These are phyloP conservation scores for Calliphora vicina DNA, from an alignment of 1,140 invertebrate species.

Conservation along the genomic window DNA sequence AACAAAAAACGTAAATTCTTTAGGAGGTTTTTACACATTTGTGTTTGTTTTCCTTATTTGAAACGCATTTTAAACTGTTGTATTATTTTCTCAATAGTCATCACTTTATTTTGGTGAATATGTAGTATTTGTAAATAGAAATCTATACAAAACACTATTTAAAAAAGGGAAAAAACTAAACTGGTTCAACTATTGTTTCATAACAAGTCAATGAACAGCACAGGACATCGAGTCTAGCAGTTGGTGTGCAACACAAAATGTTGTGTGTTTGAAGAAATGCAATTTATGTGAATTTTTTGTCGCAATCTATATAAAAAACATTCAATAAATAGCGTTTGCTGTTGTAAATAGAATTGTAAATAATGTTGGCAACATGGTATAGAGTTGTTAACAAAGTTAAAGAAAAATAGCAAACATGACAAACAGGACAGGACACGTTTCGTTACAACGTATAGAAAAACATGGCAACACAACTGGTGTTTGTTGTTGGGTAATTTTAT, in stretches of 20 bases:
- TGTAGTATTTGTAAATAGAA: background rate
- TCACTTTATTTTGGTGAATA: background rate
- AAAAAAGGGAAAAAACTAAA: background rate
- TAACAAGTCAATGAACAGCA: slow-evolving; percentile 6
- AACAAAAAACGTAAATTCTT: background rate
- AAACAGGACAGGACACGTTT: background rate
- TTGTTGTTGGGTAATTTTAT: background rate
- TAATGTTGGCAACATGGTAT: slow-evolving; percentile 2
- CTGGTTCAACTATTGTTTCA: background rate
- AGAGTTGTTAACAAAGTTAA: background rate
- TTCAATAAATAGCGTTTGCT: background rate
- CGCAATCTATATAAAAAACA: background rate
- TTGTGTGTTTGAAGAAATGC: no score
- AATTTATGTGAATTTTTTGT: no score
- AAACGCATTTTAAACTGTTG: background rate
- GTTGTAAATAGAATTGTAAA: slow-evolving; percentile 1
- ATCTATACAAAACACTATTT: background rate
- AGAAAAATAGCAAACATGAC: background rate
- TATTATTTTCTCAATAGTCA: background rate
- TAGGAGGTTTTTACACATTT: background rate
- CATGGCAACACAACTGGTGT: background rate
- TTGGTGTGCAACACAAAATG: no score
- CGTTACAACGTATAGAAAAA: background rate
- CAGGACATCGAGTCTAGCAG: no score
- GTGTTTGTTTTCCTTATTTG: background rate